Conservation (phyloP, 1,140 invertebrate species). For the Bombus pyrosoma region DNA sequence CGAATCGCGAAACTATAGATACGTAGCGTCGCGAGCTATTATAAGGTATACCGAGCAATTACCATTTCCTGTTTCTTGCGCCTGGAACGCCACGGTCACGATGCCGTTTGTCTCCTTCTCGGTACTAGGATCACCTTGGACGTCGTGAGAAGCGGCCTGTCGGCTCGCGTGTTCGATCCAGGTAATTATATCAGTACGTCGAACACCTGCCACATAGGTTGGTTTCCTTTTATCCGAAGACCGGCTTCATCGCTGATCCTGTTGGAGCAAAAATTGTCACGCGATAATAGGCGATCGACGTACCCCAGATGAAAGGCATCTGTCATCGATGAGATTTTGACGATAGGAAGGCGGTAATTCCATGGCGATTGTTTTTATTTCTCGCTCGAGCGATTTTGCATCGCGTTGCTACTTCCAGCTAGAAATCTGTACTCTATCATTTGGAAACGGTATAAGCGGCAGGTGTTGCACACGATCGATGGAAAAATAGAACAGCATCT, state of each 20-base stretch:
- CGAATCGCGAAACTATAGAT: conserved; percentile 34
- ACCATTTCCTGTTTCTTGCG: conserved; percentile 59
- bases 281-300: conserved; percentile 1
- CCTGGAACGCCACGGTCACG: neutral
- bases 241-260: too few species aligned
- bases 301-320: neutral
- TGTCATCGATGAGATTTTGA: neutral
- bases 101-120: conserved; percentile 2
- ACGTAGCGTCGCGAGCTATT: conserved; percentile 39
- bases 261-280: conserved; percentile 6
- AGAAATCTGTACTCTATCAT: conserved; percentile 29
- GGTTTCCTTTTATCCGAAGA: neutral
- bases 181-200: conserved; percentile 44
- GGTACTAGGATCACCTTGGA: neutral
- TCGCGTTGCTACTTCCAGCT: neutral
- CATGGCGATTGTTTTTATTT: neutral
- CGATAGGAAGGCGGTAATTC: conserved; percentile 4
- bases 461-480: conserved; percentile 44
- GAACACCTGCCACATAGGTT: conserved; percentile 17
- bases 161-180: conserved; percentile 20
- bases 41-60: conserved; percentile 50
- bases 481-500: conserved; percentile 29
- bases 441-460: neutral
- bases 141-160: conserved; percentile 12
- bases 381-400: neutral